Percentiles rank a stretch among this genome's conserved stretches.
These are phyloP conservation scores for Synergus itoensis DNA, from an alignment of 2,888 invertebrate genomes.

Conservation along the genomic window DNA sequence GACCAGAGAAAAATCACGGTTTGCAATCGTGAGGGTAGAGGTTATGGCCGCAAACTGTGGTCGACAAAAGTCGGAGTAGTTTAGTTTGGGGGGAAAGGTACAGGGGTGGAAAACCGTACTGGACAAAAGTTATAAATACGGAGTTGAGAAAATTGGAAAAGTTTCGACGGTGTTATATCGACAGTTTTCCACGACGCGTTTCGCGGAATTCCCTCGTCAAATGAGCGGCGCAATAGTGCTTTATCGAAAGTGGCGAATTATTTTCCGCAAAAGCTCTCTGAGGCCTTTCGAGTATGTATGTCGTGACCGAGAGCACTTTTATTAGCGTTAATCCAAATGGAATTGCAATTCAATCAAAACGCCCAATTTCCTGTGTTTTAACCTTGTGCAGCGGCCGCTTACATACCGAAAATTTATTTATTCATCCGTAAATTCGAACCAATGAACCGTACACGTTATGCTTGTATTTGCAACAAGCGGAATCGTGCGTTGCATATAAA, in stretches of 20 bases:
- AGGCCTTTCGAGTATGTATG: not conserved
- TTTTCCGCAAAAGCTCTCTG: not conserved
- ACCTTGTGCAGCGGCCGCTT: not conserved
- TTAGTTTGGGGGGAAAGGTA: constrained; percentile 36
- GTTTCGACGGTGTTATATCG: constrained; percentile 52
- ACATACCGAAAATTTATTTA: constrained; percentile 4
- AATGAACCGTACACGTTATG: not conserved
- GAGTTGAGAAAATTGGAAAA: constrained; percentile 69
- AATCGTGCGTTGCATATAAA: not conserved
- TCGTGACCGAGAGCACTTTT: not conserved
- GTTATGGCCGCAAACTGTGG: not conserved
- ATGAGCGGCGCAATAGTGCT: not conserved
- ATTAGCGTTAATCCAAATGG: constrained; percentile 2
- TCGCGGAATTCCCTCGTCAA: not conserved
- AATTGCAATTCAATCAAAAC: constrained; percentile 6
- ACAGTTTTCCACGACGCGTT: not conserved
- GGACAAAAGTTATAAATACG: constrained; percentile 67
- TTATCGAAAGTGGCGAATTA: not conserved
- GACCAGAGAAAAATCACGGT: not conserved
- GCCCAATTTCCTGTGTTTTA: not conserved
- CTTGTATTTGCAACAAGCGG: not conserved
- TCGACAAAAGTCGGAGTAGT: constrained; percentile 39
- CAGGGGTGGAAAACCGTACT: constrained; percentile 46
- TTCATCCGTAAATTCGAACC: not conserved
- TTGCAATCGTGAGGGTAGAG: not conserved